Base-by-base conservation (phyloP, 2,113 vertebrate genomes). In the Labrus mixtus region DNA sequence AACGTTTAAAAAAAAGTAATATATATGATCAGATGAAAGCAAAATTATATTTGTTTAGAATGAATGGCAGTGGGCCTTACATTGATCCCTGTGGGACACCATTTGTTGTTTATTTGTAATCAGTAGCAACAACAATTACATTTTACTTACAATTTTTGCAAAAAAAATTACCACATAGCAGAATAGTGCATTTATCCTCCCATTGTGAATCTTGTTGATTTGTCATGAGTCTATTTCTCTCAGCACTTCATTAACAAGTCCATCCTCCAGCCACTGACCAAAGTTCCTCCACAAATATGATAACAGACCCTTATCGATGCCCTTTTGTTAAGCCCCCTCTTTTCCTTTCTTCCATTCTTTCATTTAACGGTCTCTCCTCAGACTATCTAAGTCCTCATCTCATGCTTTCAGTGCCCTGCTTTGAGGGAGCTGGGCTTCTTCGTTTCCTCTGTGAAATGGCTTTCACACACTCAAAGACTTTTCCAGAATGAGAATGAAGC, bases 401-500 rank as follows among this genome's bases (percentile, higher is more conserved):
- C 61, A 57, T 62, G 39, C 59, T 54, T 19, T 23, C 71, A 82
- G 69, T 43, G 17, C 54, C 41, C 70, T 6, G 22, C 74, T 84
- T 53, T 58, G 68, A 84, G 78, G 71, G 62, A 65, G 41, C 79
- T 43, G 79, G 46, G 17, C 71, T 69, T 83, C 81, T 57, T 79
- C 53, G 20, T 41, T 69, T 81, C 83, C 65, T 62, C 80, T 39
- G 68, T 70, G 84, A 87, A 82, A 86, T 82, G 53, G 76, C 79
- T 88, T 76, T 80, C 73, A 73, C 70, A 58, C 68, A 58, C 71
- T 19, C 58, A 3, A 71, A 1, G 51, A 81, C 84, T 76, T 51
- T 48, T 53, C 50, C 1, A 46, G 90, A 91, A 91, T 93, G 73
- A 73, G 84, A 91, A 92, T 90, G 84, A 89, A 71, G 84, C 73